phyloP scores from a whole-genome alignment of 2,888 invertebrate genomes.

The Myathropa florea region DNA sequence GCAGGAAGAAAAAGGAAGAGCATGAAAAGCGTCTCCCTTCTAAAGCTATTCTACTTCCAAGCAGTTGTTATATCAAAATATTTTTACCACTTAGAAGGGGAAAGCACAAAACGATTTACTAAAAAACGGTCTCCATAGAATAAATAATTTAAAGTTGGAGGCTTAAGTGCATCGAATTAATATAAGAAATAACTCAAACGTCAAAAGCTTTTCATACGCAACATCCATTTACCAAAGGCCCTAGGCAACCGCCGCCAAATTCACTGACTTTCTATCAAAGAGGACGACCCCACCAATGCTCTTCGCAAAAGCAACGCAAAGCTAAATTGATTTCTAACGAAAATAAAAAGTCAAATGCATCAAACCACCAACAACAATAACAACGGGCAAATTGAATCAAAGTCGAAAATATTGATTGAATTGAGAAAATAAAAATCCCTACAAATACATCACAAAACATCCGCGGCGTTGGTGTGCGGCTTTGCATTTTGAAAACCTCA shows the following conservation, averaged over 20 bases:
- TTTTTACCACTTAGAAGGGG: too few relatives aligned
- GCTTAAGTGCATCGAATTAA: not conserved
- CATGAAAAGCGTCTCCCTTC: too few relatives aligned
- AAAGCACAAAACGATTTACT: too few relatives aligned
- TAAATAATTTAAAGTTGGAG: too few relatives aligned
- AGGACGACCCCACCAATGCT: not conserved
- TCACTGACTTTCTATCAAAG: not conserved
- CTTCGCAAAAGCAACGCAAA: constrained; percentile 20
- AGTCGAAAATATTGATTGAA: constrained; percentile 60
- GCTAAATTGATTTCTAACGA: constrained; percentile 14
- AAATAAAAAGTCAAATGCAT: not conserved
- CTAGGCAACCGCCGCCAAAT: not conserved
- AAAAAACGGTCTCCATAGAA: too few relatives aligned
- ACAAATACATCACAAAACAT: constrained; percentile 34
- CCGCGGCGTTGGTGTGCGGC: constrained; percentile 19
- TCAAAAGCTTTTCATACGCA: not conserved
- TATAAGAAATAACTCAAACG: not conserved
- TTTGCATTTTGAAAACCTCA: constrained; percentile 39
- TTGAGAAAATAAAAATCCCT: constrained; percentile 2
- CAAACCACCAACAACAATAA: constrained; percentile 1
- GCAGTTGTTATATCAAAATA: too few relatives aligned
- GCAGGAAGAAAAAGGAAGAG: too few relatives aligned
- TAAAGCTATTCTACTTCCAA: too few relatives aligned
- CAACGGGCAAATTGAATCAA: constrained; percentile 55
- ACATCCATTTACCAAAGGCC: too few relatives aligned